Evolutionary conservation across 2,888 invertebrate species (phyloP).

Genomic region (Corythucha ciliata): DNA sequence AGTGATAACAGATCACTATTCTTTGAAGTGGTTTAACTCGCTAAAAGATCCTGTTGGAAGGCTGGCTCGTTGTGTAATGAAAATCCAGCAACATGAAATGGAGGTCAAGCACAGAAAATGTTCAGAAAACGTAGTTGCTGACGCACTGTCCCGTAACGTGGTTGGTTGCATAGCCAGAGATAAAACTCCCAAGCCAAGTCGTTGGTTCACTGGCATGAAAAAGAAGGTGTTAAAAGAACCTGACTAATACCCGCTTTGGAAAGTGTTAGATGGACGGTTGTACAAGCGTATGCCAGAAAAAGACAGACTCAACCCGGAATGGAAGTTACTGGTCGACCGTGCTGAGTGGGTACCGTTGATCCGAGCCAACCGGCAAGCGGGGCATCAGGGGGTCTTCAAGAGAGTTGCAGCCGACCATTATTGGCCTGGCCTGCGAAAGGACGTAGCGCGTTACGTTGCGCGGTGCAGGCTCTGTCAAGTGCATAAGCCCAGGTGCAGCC

Average conservation of each 20-base stretch:
- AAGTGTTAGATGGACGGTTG: neutral
- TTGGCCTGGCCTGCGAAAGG: neutral
- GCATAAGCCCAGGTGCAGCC: neutral
- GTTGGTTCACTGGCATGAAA: constrained; percentile 22
- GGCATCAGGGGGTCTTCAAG: constrained; percentile 12
- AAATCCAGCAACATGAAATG: neutral
- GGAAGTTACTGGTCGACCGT: constrained; percentile 1
- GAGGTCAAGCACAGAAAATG: neutral
- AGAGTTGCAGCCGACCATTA: constrained; percentile 2
- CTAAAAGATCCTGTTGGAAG: neutral
- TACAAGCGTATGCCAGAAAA: neutral
- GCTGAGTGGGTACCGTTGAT: neutral
- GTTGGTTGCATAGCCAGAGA: neutral
- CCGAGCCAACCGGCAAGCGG: neutral
- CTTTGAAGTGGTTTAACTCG: neutral
- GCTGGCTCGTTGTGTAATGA: neutral
- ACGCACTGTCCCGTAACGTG: neutral
- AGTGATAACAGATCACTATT: constrained; percentile 1
- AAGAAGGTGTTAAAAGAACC: constrained; percentile 8
- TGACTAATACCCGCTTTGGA: constrained; percentile 7
- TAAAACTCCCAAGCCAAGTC: neutral
- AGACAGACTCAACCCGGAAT: neutral
- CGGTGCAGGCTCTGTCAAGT: neutral
- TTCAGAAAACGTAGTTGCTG: neutral
- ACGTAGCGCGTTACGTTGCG: neutral